Conservation (phyloP, 2,113 vertebrate species). For the Thymallus thymallus region DNA sequence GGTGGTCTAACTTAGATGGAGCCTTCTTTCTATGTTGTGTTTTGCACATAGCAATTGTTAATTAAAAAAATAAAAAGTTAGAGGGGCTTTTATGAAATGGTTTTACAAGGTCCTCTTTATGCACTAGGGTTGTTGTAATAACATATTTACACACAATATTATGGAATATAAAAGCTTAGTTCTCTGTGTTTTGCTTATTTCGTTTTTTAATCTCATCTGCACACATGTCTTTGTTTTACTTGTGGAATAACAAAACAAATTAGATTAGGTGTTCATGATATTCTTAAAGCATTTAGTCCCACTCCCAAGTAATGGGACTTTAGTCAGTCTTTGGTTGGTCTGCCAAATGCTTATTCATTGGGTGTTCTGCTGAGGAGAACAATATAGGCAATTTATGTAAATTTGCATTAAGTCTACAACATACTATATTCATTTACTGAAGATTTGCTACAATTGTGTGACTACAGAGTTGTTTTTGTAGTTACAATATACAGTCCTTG, state of each 20-base stretch:
- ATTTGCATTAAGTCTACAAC: neutral
- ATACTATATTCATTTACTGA: too few species aligned
- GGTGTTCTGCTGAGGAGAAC: neutral
- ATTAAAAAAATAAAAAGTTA: slow-evolving; percentile 21
- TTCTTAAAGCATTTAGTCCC: neutral
- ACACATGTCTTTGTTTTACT: neutral
- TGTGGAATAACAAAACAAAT: neutral
- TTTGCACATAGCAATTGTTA: slow-evolving; percentile 22
- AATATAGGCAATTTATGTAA: neutral
- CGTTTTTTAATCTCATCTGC: neutral
- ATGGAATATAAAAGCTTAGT: too few species aligned
- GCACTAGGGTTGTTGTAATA: neutral
- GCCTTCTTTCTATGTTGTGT: slow-evolving; percentile 34
- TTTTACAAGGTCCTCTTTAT: slow-evolving; percentile 25
- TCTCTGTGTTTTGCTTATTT: neutral
- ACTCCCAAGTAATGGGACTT: neutral
- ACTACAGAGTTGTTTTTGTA: too few species aligned
- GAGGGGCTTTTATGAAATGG: slow-evolving; percentile 32
- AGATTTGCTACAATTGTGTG: too few species aligned
- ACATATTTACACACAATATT: neutral
- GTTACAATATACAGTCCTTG: too few species aligned
- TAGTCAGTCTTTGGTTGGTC: neutral
- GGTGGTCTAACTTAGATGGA: slow-evolving; percentile 27
- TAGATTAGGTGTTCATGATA: neutral
- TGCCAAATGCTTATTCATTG: neutral